These are phyloP conservation scores for Acanthopagrus latus DNA, from an alignment of 2,797 vertebrate species.

Conservation along the genomic window DNA sequence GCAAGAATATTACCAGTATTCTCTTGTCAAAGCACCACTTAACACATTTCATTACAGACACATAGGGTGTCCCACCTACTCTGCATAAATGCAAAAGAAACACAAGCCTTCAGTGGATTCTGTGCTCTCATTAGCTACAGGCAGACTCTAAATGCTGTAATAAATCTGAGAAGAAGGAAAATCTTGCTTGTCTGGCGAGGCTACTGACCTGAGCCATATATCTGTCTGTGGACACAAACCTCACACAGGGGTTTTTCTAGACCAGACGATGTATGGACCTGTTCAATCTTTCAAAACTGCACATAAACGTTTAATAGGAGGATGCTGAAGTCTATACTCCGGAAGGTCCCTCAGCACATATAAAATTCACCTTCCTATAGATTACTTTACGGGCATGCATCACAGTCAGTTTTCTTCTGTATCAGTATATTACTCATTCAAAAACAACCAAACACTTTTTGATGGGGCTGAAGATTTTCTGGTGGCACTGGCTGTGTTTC, in stretches of 20 bases:
- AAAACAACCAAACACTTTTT: too few species aligned
- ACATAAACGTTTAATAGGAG: constrained; percentile 43
- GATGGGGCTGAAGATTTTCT: background rate
- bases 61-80: background rate
- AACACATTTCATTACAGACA: background rate
- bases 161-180: constrained; percentile 19
- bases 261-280: constrained; percentile 11
- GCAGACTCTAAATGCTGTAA: constrained; percentile 3
- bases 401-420: background rate
- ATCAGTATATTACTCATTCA: background rate
- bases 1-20: background rate
- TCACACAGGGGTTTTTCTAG: constrained; percentile 1
- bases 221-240: constrained; percentile 1
- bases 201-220: constrained; percentile 22
- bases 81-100: background rate
- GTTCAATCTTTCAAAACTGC: constrained; percentile 33
- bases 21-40: constrained; percentile 8
- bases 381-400: constrained; percentile 13
- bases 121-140: constrained; percentile 10
- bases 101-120: background rate
- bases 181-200: constrained; percentile 19
- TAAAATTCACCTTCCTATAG: constrained; percentile 22
- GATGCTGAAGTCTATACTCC: constrained; percentile 14
- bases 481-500: background rate
- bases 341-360: constrained; percentile 15